phyloP scores from a whole-genome alignment of 2,888 invertebrate species.

The Drosophila affinis region DNA sequence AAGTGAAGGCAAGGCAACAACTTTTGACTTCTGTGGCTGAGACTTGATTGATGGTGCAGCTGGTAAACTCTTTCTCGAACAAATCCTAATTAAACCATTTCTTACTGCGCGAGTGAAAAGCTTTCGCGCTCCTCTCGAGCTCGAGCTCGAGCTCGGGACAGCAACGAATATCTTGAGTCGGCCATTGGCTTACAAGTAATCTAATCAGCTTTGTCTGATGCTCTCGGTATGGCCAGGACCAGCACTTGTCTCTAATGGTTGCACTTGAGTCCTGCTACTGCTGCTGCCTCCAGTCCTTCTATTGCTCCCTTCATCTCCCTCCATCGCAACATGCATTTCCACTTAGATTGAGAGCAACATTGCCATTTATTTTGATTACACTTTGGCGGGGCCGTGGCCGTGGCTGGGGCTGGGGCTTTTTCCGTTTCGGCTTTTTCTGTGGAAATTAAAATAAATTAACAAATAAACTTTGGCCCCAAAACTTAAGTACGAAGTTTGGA shows the following conservation, averaged over 20 bases:
- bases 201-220: conserved; percentile 50
- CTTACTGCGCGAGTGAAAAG: background rate
- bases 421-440: background rate
- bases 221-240: conserved; percentile 10
- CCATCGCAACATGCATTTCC: conserved; percentile 39
- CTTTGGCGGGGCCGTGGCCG: conserved; percentile 5
- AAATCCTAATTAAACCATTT: conserved; percentile 39
- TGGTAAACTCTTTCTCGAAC: background rate
- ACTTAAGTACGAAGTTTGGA: conserved; percentile 20
- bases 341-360: conserved; percentile 45
- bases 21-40: conserved; percentile 33
- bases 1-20: conserved; percentile 27
- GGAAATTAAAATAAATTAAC: conserved; percentile 65
- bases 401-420: background rate
- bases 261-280: conserved; percentile 37
- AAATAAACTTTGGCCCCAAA: conserved; percentile 28
- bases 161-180: conserved; percentile 5
- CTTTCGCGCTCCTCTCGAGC: background rate
- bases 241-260: conserved; percentile 49
- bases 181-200: conserved; percentile 43
- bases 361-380: conserved; percentile 54
- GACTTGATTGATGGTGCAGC: conserved; percentile 33
- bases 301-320: background rate
- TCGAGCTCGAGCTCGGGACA: background rate
- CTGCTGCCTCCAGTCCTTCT: background rate